Evolutionary conservation across 1,140 invertebrate species (phyloP).

Genomic region (Chymomyza costata): DNA sequence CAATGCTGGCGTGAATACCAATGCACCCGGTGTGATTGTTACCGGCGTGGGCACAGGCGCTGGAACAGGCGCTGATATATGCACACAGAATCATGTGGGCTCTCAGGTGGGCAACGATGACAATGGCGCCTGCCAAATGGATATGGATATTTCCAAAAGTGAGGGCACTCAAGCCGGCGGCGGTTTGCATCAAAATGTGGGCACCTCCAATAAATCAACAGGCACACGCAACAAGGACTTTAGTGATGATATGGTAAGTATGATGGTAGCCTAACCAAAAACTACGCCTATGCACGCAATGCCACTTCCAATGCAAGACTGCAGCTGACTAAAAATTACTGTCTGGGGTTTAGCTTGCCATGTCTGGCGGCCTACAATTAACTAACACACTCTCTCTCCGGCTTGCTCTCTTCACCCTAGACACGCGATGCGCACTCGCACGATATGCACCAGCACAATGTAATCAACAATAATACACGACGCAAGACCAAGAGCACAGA

Average conservation of each 20-base stretch:
- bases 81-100: constrained; percentile 77
- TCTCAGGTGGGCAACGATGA: constrained; percentile 74
- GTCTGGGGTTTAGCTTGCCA: background rate
- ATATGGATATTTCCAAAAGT: constrained; percentile 80
- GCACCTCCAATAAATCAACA: constrained; percentile 77
- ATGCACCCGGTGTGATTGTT: constrained; percentile 56
- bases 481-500: constrained; percentile 92
- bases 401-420: constrained; percentile 32
- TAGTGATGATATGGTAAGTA: constrained; percentile 71
- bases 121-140: constrained; percentile 59
- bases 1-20: constrained; percentile 78
- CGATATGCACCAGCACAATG: constrained; percentile 77
- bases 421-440: constrained; percentile 73
- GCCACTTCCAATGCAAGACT: background rate
- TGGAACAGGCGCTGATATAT: constrained; percentile 67
- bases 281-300: background rate
- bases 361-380: background rate
- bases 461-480: constrained; percentile 84
- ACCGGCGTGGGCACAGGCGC: constrained; percentile 56
- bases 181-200: constrained; percentile 77
- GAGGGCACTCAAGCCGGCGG: constrained; percentile 89
- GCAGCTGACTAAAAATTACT: background rate
- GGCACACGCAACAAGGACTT: constrained; percentile 78
- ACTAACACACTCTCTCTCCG: constrained; percentile 5
- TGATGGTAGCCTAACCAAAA: background rate